phyloP scores from a whole-genome alignment of 2,888 invertebrate genomes.

The Dryococelus australis region DNA sequence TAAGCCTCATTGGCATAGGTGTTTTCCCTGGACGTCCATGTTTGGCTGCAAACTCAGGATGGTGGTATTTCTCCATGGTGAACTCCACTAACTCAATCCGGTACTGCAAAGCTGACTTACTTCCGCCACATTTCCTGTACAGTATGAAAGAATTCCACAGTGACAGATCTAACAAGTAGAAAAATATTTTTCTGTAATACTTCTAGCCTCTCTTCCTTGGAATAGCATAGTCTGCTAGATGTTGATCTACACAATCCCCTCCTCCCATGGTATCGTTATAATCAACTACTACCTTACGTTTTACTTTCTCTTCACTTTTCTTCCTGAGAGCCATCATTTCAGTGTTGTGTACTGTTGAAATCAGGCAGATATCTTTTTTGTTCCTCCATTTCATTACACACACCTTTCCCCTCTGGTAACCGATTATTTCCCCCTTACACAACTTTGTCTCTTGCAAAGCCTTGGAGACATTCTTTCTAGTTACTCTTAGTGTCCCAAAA shows the following conservation, averaged over 20 bases:
- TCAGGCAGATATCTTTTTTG: too few relatives aligned
- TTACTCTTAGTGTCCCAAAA: constrained; percentile 45
- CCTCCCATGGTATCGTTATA: constrained; percentile 51
- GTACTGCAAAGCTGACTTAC: background rate
- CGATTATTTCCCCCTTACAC: too few relatives aligned
- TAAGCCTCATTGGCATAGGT: too few relatives aligned
- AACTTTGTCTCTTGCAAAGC: too few relatives aligned
- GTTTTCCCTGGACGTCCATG: too few relatives aligned
- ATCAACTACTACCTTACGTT: constrained; percentile 47
- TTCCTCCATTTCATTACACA: too few relatives aligned
- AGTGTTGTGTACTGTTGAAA: constrained; percentile 46
- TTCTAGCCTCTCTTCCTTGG: constrained; percentile 48
- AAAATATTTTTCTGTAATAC: background rate
- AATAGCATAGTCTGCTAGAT: constrained; percentile 43
- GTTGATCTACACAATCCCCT: constrained; percentile 50
- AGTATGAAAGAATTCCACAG: background rate
- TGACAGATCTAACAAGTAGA: background rate
- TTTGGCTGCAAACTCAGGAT: too few relatives aligned
- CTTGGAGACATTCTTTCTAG: constrained; percentile 44
- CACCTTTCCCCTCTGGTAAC: too few relatives aligned
- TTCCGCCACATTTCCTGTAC: background rate
- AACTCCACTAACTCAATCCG: background rate
- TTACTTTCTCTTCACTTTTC: constrained; percentile 34
- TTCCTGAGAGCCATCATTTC: constrained; percentile 33
- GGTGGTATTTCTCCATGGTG: background rate